Evolutionary conservation across 1,140 invertebrate species (phyloP), one percentile per base, ranked within the genome.

Genomic region (Dysdera silvatica): DNA sequence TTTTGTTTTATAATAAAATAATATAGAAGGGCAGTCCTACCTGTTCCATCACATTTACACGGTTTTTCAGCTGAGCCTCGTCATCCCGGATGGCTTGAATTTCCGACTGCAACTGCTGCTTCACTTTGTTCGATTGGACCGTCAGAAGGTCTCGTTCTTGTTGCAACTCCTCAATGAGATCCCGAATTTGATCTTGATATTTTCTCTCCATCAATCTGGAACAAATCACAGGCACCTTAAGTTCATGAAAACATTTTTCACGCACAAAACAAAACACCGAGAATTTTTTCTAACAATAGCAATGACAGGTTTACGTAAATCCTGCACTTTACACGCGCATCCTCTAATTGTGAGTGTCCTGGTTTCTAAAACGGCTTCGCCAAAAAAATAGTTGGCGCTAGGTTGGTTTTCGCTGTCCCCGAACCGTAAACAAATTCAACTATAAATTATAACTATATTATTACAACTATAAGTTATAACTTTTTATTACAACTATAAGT

Each of bases 161-260:
- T 6, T 77, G 78, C 56, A 83, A 79, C 52, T 88, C 84, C 32
- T 80, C 76, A 0, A 85, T 83, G 2, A 91, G 71, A 33, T 84
- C 82, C 61, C 84, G 83, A 2, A 87, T 73, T 55, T 85, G 82
- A 67, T 91, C 88, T 1, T 83, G 75, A 70, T 91, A 87, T 60
- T 85, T 82, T 41, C 83, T 81, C 70, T 93, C 89, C 3, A 89
- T 72, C 51, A 83, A 78, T 48, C 84, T 63, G 26, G 7, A 59
- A 35, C 48, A 49, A 12, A 58, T n/a, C n/a, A n/a, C n/a, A n/a
- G n/a, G 2, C 10, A 20, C 16, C 16, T 10, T 16, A 23, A 1
- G 12, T 32, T 23, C n/a, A 53, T 33, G 24, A 45, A 14, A 3
- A 23, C 20, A 2, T n/a, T 6, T 54, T 45, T 45, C 43, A 45